Evolutionary conservation across 2,113 vertebrate species (phyloP).

Genomic region (Bufo gargarizans): DNA sequence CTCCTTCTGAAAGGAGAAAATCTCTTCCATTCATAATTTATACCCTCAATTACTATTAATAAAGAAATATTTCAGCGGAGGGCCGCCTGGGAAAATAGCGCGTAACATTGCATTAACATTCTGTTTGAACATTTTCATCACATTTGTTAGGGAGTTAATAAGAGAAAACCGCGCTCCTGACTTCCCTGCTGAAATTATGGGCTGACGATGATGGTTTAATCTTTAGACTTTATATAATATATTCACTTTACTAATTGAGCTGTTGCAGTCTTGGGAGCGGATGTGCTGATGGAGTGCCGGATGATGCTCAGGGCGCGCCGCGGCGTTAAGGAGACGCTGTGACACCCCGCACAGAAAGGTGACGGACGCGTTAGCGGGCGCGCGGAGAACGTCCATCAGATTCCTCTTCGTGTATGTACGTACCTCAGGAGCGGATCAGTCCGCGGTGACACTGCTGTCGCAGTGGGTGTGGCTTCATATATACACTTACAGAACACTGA

Average conservation of each 20-base stretch:
- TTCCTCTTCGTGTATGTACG: too few relatives aligned
- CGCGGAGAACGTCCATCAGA: not conserved
- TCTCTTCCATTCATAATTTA: constrained; percentile 99
- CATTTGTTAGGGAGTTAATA: constrained; percentile 99
- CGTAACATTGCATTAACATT: constrained; percentile 99
- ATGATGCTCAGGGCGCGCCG: constrained; percentile 75
- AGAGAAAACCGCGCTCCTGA: constrained; percentile 98
- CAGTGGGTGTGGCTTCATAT: not conserved
- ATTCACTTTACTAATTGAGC: constrained; percentile 98
- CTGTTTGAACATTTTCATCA: constrained; percentile 99
- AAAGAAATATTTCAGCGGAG: constrained; percentile 96
- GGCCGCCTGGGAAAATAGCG: constrained; percentile 96
- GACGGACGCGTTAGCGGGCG: not conserved
- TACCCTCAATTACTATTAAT: constrained; percentile 99
- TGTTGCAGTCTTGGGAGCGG: constrained; percentile 83
- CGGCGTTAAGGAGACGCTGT: constrained; percentile 75
- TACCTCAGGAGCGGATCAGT: too few relatives aligned
- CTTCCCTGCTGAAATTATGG: constrained; percentile 99
- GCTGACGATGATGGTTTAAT: constrained; percentile 99
- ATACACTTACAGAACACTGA: too few relatives aligned
- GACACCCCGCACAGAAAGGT: constrained; percentile 59
- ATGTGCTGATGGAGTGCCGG: constrained; percentile 80
- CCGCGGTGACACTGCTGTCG: not conserved
- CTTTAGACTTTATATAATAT: constrained; percentile 98
- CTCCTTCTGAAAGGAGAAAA: constrained; percentile 92